Base-by-base conservation (phyloP, 2,888 invertebrate species). In the Nomada ferruginata region DNA sequence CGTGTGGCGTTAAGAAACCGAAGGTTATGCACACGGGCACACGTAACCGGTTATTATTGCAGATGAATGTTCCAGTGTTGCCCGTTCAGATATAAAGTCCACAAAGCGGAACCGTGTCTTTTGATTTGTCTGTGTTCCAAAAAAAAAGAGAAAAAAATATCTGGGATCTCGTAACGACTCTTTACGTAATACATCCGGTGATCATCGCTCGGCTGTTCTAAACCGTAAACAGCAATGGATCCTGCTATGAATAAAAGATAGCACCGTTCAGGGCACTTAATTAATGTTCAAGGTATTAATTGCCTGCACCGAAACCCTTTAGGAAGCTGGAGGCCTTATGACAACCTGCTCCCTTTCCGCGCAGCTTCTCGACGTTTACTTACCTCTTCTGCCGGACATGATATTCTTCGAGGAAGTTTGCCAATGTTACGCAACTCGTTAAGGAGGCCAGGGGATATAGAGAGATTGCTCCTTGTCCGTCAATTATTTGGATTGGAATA, bases 351-450 rank as follows among this genome's bases (percentile, higher is more conserved):
- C 26, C 15, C 7, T 20, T 23, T 64, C n/a, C 11, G 7, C 7
- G 18, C 57, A 20, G 15, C 2, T 13, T 47, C 13, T 26, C 13
- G 20, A 23, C 15, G 47, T 18, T 55, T 70, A 66, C 9, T n/a
- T 73, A 76, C 78, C 71, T 68, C 63, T 63, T 36, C 55, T 29
- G 26, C 26, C 75, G 59, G 50, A 60, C 71, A 68, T 68, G 42
- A 44, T 52, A 75, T 73, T 73, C 65, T 11, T 26, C 61, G 57
- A 42, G 72, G 42, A 61, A 23, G 60, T 59, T 75, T 50, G n/a
- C 36, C n/a, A 10, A 55, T 11, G 57, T 78, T 83, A 18, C 60
- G 53, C 52, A 82, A 83, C 2, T 26, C 10, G 9, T 20, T 44
- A 60, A 20, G 18, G 0, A n/a, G 29, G 11, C 26, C 9, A 9